Base-by-base conservation (phyloP, 2,797 vertebrate genomes). In the Sternotherus odoratus region DNA sequence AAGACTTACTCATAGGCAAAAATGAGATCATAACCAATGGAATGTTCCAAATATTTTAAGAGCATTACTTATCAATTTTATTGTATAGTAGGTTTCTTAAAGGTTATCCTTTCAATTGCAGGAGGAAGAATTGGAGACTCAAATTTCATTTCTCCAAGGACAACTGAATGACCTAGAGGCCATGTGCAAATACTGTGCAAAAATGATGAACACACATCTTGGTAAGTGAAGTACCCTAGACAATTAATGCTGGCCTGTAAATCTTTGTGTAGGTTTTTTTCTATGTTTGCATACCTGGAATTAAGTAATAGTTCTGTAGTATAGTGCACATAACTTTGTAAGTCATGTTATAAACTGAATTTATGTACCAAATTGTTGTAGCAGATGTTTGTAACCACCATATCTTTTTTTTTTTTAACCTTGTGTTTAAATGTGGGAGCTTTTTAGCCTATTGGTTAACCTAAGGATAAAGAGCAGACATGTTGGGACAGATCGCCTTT, bases 161-260 rank as follows among this genome's bases (percentile, higher is more conserved):
- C 99, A 99, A 95, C 98, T 99, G 95, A 99, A 99, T 0, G 99
- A 99, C 97, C 98, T 99, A 92, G 99, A 99, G 95, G 99, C 99
- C 88, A 99, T 99, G 99, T 99, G 99, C 98, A 99, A 99, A 97
- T 99, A 99, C 94, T 99, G 99, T 86, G 99, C 99, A 21, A 99
- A 99, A 97, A 99, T 99, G 98, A 99, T 99, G 99, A 99, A 99
- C 94, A 95, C 97, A 4, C 99, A 99, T 97, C 99, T 99, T 85
- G 99, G 99, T 99, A 97, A 99, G 99, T 98, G 57, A 54, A 33
- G 30, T 86, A 77, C 15, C 33, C 86, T 72, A 30, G 2, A 74
- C 39, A 17, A 39, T 94, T 90, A 87, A 9, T 30, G 46, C 48
- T 77, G 9, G 88, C 28, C 53, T 88, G 48, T 56, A 87, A 72